Conservation (phyloP, 2,113 vertebrate genomes). For the Tenebrosternarchus preto region DNA sequence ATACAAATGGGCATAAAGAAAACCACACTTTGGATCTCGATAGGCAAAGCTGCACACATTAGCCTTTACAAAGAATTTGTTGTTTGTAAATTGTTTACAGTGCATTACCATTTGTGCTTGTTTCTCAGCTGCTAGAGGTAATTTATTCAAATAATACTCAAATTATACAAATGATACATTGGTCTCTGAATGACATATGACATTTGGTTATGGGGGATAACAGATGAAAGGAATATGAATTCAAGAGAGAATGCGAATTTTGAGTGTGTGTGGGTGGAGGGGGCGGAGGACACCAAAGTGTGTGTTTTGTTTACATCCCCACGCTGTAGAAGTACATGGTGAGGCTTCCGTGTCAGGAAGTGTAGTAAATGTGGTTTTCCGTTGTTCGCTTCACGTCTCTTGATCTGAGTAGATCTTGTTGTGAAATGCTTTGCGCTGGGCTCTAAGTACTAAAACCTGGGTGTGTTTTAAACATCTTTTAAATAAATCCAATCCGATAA, state of each 20-base stretch:
- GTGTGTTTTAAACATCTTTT: not conserved
- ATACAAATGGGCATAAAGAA: too few relatives aligned
- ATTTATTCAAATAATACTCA: too few relatives aligned
- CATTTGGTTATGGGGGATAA: not conserved
- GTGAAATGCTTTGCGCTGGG: constrained; percentile 26
- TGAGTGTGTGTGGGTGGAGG: too few relatives aligned
- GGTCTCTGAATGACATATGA: not conserved
- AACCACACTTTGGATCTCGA: too few relatives aligned
- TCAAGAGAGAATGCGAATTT: not conserved
- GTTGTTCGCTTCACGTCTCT: constrained; percentile 64
- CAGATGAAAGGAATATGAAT: not conserved
- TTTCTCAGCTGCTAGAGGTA: too few relatives aligned
- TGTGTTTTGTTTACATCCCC: constrained; percentile 49
- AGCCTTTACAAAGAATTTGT: too few relatives aligned
- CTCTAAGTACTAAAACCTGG: constrained; percentile 9
- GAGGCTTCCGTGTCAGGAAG: constrained; percentile 68
- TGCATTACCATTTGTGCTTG: too few relatives aligned
- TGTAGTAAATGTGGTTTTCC: constrained; percentile 79
- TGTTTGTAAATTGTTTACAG: too few relatives aligned
- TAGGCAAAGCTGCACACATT: too few relatives aligned
- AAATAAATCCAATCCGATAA: constrained; percentile 1
- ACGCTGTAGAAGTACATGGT: constrained; percentile 38
- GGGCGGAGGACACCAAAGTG: not conserved
- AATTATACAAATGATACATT: too few relatives aligned
- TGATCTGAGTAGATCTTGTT: constrained; percentile 27